Conservation (phyloP, 2,113 vertebrate genomes). For the Dipodomys spectabilis region DNA sequence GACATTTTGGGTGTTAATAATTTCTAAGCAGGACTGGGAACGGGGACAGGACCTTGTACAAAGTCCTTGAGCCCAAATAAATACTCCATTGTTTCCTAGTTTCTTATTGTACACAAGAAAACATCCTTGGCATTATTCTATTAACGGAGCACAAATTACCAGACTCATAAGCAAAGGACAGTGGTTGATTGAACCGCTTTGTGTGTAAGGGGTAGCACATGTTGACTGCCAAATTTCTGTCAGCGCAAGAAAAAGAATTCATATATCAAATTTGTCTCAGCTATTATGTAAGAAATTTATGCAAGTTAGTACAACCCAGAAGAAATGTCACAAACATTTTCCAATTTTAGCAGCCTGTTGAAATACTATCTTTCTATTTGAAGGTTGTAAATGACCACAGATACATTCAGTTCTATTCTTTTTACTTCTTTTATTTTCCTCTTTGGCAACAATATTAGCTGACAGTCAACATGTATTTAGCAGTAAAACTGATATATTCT, state of each 20-base stretch:
- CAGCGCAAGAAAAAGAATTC: constrained; percentile 58
- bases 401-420: background rate
- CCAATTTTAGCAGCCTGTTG: constrained; percentile 55
- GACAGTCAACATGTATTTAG: background rate
- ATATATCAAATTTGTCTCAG: constrained; percentile 48
- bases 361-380: constrained; percentile 58
- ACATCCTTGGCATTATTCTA: constrained; percentile 75
- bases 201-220: constrained; percentile 51
- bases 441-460: background rate
- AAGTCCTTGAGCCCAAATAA: constrained; percentile 64
- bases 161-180: constrained; percentile 71
- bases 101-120: constrained; percentile 71
- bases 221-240: constrained; percentile 72
- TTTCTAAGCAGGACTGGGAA: constrained; percentile 61
- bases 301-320: constrained; percentile 62
- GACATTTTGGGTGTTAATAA: constrained; percentile 30
- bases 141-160: constrained; percentile 68
- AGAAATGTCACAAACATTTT: constrained; percentile 53
- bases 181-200: constrained; percentile 72
- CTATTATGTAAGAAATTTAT: constrained; percentile 74
- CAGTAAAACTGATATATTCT: background rate
- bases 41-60: constrained; percentile 62
- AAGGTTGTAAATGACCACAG: constrained; percentile 37
- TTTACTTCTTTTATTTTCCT: background rate
- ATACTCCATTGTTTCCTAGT: constrained; percentile 70